These are phyloP conservation scores for Drosophila sucinea DNA, from an alignment of 1,140 invertebrate genomes.

Conservation along the genomic window DNA sequence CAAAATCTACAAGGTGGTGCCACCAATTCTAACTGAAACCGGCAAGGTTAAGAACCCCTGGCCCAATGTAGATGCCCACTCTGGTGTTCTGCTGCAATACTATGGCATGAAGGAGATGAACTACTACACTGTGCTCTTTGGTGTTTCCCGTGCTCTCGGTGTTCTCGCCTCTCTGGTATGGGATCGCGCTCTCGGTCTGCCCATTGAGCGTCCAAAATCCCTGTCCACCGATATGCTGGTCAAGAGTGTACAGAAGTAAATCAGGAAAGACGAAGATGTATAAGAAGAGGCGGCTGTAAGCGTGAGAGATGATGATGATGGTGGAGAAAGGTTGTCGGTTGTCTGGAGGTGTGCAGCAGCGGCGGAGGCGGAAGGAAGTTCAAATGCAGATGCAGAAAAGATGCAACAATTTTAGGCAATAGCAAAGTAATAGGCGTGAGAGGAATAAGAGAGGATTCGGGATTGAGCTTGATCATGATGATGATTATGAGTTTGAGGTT, in stretches of 20 bases:
- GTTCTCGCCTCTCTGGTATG: constrained; percentile 96
- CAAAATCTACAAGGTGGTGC: constrained; percentile 97
- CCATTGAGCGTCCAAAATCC: constrained; percentile 98
- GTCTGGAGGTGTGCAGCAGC: background rate
- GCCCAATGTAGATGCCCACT: constrained; percentile 99
- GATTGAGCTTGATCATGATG: constrained; percentile 4
- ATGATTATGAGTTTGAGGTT: constrained; percentile 22
- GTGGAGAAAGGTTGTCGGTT: constrained; percentile 11
- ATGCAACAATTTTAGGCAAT: constrained; percentile 26
- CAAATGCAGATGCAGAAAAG: constrained; percentile 38
- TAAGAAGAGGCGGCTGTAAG: background rate
- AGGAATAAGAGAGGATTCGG: constrained; percentile 17
- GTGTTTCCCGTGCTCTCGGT: constrained; percentile 96
- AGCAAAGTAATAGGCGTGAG: constrained; percentile 45
- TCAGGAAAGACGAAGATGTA: background rate
- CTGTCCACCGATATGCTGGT: constrained; percentile 77
- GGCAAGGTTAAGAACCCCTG: constrained; percentile 99
- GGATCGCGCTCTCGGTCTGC: constrained; percentile 96
- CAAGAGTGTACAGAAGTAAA: constrained; percentile 82
- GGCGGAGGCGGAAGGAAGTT: constrained; percentile 33
- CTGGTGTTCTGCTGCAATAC: constrained; percentile 96
- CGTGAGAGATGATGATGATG: constrained; percentile 7
- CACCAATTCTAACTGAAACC: constrained; percentile 95
- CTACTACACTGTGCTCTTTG: constrained; percentile 99
- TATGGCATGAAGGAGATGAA: constrained; percentile 99